Conservation (phyloP, 2,113 vertebrate species). For the Pampusana beccarii region DNA sequence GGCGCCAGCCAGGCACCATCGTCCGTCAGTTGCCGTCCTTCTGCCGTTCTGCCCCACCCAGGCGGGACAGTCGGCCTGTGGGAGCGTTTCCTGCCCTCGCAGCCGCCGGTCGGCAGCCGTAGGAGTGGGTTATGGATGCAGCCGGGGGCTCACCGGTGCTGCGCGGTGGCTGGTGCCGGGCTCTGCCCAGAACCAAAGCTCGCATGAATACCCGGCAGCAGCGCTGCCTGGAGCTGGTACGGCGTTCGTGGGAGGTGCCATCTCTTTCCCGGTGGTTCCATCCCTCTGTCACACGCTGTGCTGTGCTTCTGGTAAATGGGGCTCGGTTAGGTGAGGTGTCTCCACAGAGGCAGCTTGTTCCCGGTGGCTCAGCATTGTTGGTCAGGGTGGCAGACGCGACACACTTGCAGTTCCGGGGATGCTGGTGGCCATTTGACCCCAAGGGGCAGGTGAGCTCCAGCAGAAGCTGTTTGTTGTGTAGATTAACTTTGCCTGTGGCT, state of each 20-base stretch:
- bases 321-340: no score
- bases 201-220: neutral
- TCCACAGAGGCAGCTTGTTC: no score
- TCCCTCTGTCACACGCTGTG: neutral
- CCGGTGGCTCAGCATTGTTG: fast-evolving
- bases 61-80: no score
- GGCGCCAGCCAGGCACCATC: no score
- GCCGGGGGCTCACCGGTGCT: neutral
- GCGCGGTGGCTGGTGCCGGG: neutral
- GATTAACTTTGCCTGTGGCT: no score
- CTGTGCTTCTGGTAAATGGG: fast-evolving
- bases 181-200: neutral
- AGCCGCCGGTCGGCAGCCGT: neutral
- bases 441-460: neutral
- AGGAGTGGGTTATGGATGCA: neutral
- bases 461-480: neutral
- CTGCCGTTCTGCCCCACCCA: no score
- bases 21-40: no score
- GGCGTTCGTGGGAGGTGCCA: fast-evolving
- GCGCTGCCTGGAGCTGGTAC: neutral
- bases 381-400: neutral
- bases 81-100: no score
- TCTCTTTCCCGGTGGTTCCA: fast-evolving
- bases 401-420: fast-evolving
- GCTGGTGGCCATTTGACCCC: neutral